Evolutionary conservation across 2,888 invertebrate genomes (phyloP).

Genomic region (Microctonus hyperodae): DNA sequence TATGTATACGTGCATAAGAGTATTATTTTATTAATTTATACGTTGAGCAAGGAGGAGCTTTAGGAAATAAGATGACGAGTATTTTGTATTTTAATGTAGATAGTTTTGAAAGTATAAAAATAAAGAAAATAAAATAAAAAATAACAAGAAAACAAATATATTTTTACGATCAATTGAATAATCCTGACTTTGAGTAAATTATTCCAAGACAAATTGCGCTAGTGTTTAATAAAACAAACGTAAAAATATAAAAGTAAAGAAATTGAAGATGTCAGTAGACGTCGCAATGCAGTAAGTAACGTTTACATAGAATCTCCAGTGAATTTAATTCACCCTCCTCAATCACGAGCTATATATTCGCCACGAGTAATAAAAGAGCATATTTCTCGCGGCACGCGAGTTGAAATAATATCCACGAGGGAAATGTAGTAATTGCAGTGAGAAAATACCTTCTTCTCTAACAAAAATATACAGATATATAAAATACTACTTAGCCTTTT

Average conservation of each 20-base stretch:
- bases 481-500: too few relatives aligned
- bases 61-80: constrained; percentile 15
- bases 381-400: constrained; percentile 24
- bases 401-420: constrained; percentile 24
- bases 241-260: neutral
- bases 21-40: constrained; percentile 26
- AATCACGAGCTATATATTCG: constrained; percentile 17
- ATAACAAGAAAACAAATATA: neutral
- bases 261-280: constrained; percentile 4
- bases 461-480: constrained; percentile 5
- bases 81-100: neutral
- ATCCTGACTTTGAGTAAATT: neutral
- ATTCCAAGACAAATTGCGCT: too few relatives aligned
- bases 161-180: neutral
- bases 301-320: constrained; percentile 12
- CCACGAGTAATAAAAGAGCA: constrained; percentile 10
- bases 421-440: constrained; percentile 24
- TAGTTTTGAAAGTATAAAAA: neutral
- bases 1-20: neutral
- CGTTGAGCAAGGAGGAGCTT: constrained; percentile 1
- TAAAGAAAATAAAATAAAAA: neutral
- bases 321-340: constrained; percentile 14
- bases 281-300: constrained; percentile 24
- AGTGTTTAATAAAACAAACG: neutral
- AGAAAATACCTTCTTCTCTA: constrained; percentile 14